Base-by-base conservation (phyloP, 2,113 vertebrate species). In the Indicator maculatus region DNA sequence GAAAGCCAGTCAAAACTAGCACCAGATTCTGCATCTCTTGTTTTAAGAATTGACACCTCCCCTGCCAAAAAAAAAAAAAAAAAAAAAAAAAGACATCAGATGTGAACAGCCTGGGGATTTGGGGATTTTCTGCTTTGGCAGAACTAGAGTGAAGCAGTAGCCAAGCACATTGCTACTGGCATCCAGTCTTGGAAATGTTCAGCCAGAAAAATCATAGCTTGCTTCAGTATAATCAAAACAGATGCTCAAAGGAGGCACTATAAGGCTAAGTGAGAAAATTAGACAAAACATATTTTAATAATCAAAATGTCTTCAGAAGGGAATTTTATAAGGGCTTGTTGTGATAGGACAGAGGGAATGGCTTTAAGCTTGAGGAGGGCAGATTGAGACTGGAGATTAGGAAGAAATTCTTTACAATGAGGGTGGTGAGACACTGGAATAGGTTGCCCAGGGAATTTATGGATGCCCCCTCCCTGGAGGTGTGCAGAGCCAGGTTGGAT, bases 271-370 rank as follows among this genome's bases (percentile, higher is more conserved):
- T 90, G 88, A 90, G 96, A 90, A 94, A 90, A 94, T 95, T 58
- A 95, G 10, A 91, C 82, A 41, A 96, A 97, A 95, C 78, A 50
- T 86, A 95, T 93, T 97, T 96, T 77, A 97, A 74, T 75, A 82
- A 83, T 61, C n/a, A 63, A 87, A 92, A 86, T 33, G 24, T 84
- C 79, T 24, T 24, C 50, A 52, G 50, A 52, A 52, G 50, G 50
- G 23, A 52, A 11, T 52, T 52, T 52, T 52, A 21, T 19, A 50
- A 21, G 47, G 47, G 45, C 47, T 50, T 50, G 47, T 19, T 50
- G 47, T 21, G 20, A 50, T 50, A 21, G 47, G 47, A 12, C 45
- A 47, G 23, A 24, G 50, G 50, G 50, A 52, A 52, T 13, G 50
- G 23, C 21, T 52, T 24, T 24, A 24, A 24, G 50, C 23, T 24